These are phyloP conservation scores for Cheilosia urbana DNA, from an alignment of 2,888 invertebrate genomes.

Conservation along the genomic window DNA sequence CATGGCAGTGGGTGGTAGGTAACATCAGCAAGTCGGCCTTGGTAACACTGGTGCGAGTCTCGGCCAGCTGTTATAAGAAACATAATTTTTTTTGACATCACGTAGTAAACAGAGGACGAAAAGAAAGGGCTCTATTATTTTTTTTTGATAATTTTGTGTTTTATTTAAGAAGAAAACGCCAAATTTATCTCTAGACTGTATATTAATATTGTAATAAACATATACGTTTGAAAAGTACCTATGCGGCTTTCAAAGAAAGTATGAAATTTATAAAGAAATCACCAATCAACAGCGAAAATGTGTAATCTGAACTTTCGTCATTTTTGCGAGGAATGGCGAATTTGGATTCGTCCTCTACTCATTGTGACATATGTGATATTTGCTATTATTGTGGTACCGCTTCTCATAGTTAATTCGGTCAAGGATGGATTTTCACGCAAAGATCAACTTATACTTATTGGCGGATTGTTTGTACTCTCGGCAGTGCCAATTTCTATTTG, in stretches of 20 bases:
- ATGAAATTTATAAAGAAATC: conserved; percentile 54
- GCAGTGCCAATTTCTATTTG: conserved; percentile 96
- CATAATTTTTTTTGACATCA: conserved; percentile 49
- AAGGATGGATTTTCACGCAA: conserved; percentile 91
- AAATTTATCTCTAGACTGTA: not conserved
- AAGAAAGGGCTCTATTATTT: conserved; percentile 47
- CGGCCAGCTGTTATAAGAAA: conserved; percentile 65
- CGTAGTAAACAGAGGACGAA: conserved; percentile 66
- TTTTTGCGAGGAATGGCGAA: conserved; percentile 87
- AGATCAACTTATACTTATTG: conserved; percentile 92
- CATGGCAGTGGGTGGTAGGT: no score
- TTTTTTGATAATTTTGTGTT: conserved; percentile 41
- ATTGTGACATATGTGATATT: conserved; percentile 91
- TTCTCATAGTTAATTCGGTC: conserved; percentile 92
- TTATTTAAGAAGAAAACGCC: conserved; percentile 15
- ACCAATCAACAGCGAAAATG: conserved; percentile 75
- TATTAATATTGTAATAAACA: not conserved
- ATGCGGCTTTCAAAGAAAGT: conserved; percentile 43
- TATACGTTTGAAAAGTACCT: not conserved
- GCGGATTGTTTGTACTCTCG: conserved; percentile 95
- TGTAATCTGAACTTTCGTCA: conserved; percentile 80
- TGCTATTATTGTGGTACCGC: conserved; percentile 92
- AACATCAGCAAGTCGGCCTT: not conserved
- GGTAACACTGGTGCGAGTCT: conserved; percentile 49
- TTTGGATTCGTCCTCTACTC: conserved; percentile 95